Base-by-base conservation (phyloP, 2,888 invertebrate species). In the Tinea semifulvella region DNA sequence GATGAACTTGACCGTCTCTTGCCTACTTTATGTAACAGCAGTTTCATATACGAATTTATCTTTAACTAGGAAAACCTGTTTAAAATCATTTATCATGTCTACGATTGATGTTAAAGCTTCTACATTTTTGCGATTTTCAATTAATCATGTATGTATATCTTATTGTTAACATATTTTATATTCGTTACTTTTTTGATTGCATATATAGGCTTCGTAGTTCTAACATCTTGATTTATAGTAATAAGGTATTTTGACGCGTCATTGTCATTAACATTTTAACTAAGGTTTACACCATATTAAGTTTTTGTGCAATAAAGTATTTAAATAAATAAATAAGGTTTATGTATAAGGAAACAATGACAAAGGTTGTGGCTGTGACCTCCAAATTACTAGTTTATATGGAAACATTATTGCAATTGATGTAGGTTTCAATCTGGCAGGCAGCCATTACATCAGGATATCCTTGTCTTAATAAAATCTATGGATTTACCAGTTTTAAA, bases 391-490 rank as follows among this genome's bases (percentile, higher is more conserved):
- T 40, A 22, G 20, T 40, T 40, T 22, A 22, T 22, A 19, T 40
- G 40, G 11, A 36, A 36, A 16, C 10, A 7, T 40, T 40, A 40
- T 13, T 40, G 38, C 31, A 4, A 31, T 36, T 36, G 36, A 18
- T 4, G 16, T 18, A 3, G 18, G 10, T 18, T 11, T 40, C 40
- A 22, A 40, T 2, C 40, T 40, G 40, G 40, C 40, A 40, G 17
- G 5, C 11, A 8, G 40, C 40, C 40, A 40, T 40, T 7, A 7
- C 13, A 22, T 2, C 40, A 40, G 40, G 40, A 40, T 40, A 22
- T 40, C 40, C 40, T 19, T 40, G 14, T 40, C 13, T 40, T 40
- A 40, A 39, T 39, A 19, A 7, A 19, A 40, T 40, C 22, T 40
- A 11, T n/a, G 40, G 40, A 40, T 17, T 18, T 18, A 36, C 36